Conservation (phyloP, 2,797 vertebrate species). For the Sebastes cheni region DNA sequence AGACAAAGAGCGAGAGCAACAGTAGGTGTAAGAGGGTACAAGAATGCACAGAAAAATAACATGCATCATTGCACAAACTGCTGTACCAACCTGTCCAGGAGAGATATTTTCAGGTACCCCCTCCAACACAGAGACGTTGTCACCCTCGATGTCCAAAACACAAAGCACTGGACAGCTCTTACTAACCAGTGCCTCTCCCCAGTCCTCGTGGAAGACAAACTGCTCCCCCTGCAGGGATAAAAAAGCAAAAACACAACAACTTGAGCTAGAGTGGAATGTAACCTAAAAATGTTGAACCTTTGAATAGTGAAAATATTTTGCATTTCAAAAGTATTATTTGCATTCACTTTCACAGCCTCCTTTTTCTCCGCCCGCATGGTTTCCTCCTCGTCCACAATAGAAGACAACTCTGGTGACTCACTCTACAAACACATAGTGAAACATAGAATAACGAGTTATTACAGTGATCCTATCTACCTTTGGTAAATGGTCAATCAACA, state of each 20-base stretch:
- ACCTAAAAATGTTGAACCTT: background rate
- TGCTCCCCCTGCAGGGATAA: conserved; percentile 84
- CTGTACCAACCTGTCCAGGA: conserved; percentile 90
- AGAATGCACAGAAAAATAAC: background rate
- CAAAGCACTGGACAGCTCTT: conserved; percentile 90
- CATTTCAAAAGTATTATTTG: background rate
- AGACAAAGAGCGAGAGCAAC: background rate
- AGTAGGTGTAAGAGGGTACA: background rate
- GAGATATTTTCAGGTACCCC: conserved; percentile 90
- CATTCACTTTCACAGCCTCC: conserved; percentile 74
- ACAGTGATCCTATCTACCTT: background rate
- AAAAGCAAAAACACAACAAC: background rate
- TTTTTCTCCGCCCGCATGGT: conserved; percentile 74
- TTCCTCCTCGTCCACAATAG: conserved; percentile 78
- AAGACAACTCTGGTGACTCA: conserved; percentile 80
- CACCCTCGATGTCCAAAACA: conserved; percentile 87
- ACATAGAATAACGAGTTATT: background rate
- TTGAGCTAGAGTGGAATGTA: background rate
- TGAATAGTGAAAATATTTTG: background rate
- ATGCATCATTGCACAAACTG: background rate
- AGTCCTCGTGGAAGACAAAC: conserved; percentile 91
- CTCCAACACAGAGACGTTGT: conserved; percentile 90
- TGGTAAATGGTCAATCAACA: background rate
- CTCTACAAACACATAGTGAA: conserved; percentile 62
- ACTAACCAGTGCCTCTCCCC: conserved; percentile 89